A percentile compares a stretch with the other conserved stretches of the same genome.
Conservation (phyloP, 2,113 vertebrate genomes). For the Scophthalmus maximus region DNA sequence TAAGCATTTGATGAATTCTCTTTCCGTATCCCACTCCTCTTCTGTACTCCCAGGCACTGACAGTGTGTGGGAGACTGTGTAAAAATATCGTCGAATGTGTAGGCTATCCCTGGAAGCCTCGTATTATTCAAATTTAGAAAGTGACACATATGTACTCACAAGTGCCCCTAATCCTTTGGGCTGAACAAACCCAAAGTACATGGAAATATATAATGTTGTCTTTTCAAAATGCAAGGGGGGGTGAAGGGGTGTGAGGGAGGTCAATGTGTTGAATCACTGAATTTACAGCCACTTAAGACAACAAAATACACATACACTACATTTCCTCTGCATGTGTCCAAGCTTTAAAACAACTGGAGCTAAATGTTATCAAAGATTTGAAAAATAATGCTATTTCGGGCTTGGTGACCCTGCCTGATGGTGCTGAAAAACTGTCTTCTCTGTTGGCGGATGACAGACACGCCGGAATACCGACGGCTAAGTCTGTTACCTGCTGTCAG, state of each 20-base stretch:
- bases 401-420: constrained; percentile 1
- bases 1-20: constrained; percentile 63
- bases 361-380: constrained; percentile 12
- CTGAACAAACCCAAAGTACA: constrained; percentile 20
- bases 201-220: neutral
- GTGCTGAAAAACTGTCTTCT: constrained; percentile 21
- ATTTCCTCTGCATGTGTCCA: neutral
- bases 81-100: constrained; percentile 61
- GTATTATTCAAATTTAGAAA: constrained; percentile 41
- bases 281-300: neutral
- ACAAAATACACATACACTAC: neutral
- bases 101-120: constrained; percentile 59
- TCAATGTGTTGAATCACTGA: neutral
- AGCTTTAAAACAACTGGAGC: constrained; percentile 9
- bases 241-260: neutral
- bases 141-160: constrained; percentile 24
- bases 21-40: constrained; percentile 50
- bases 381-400: constrained; percentile 12
- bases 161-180: constrained; percentile 28
- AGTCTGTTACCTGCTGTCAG: constrained; percentile 40
- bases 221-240: neutral
- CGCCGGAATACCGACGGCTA: constrained; percentile 12
- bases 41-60: constrained; percentile 53
- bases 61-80: constrained; percentile 68
- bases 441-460: neutral